Evolutionary conservation across 2,797 vertebrate genomes (phyloP), one percentile per base, ranked within the genome.

Genomic region (Spatula versicolor): DNA sequence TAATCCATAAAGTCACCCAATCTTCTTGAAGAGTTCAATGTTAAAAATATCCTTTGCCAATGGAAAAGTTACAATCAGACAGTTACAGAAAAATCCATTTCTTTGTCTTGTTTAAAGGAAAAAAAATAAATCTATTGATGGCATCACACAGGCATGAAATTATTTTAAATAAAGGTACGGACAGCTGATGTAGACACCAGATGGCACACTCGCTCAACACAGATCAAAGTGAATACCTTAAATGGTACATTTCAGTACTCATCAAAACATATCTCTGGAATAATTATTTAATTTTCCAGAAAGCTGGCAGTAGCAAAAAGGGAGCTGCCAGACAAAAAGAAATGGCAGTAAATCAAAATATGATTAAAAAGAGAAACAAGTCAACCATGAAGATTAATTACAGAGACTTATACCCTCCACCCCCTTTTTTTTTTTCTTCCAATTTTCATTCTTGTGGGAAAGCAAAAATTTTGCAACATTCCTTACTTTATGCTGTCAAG

Each of bases 171-270:
- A 55, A 66, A 78, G 31, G 39, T 62, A 91, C 59, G 30, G 69
- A 94, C 10, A 81, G 43, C 30, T 76, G 33, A 35, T 18, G 33
- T 21, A 91, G 76, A 88, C 90, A 95, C 64, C 85, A 96, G 94
- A 81, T 93, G 94, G 95, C 90, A 97, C 39, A 95, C 91, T 96
- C 3, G 31, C n/a, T 73, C 85, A 96, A 39, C 31, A 78, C 3
- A 69, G 73, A 91, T 60, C 48, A 89, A 92, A 91, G 45, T 4
- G 10, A 85, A 12, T 31, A 71, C 23, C 56, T 82, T 54, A 63
- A 52, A 87, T 68, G 10, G 37, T 37, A 73, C 7, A 6, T 52
- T 83, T 45, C 2, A 0, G 59, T 55, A 69, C 19, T 69, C 59
- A 59, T 63, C 31, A 89, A 75, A 63, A 89, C 39, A 4, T 7